Percentiles rank a stretch among this genome's conserved stretches.
These are phyloP conservation scores for Zaprionus africanus DNA, from an alignment of 1,140 invertebrate genomes.

Conservation along the genomic window DNA sequence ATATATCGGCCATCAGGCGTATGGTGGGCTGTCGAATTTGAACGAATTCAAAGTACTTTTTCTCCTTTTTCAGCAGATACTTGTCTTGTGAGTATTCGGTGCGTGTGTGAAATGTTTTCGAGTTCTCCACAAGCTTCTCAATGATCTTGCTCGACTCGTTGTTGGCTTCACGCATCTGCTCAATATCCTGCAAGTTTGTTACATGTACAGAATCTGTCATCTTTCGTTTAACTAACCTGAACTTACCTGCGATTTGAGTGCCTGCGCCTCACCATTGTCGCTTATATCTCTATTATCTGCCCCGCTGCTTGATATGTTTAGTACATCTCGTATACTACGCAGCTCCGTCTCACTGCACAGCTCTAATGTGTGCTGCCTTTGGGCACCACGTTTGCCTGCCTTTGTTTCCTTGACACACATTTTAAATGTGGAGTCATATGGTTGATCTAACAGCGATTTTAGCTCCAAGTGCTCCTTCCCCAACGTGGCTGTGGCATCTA, in stretches of 20 bases:
- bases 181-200: constrained; percentile 87
- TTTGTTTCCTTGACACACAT: constrained; percentile 87
- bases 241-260: constrained; percentile 88
- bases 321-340: constrained; percentile 84
- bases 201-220: background rate
- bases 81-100: constrained; percentile 97
- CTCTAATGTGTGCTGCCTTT: constrained; percentile 87
- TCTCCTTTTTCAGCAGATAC: constrained; percentile 96
- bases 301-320: constrained; percentile 87
- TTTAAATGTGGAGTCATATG: constrained; percentile 92
- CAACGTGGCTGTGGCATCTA: constrained; percentile 87
- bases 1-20: constrained; percentile 90
- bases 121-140: constrained; percentile 94
- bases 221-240: too few species aligned
- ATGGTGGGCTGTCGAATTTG: constrained; percentile 91
- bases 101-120: constrained; percentile 93
- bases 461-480: constrained; percentile 91
- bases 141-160: constrained; percentile 92
- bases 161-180: constrained; percentile 90
- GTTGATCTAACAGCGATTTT: constrained; percentile 88
- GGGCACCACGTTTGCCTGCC: constrained; percentile 73
- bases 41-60: constrained; percentile 93
- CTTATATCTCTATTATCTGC: constrained; percentile 93
- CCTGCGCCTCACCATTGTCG: constrained; percentile 94
- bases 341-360: constrained; percentile 85